Conservation (phyloP, 2,888 invertebrate genomes). For the Geophilus truncorum region DNA sequence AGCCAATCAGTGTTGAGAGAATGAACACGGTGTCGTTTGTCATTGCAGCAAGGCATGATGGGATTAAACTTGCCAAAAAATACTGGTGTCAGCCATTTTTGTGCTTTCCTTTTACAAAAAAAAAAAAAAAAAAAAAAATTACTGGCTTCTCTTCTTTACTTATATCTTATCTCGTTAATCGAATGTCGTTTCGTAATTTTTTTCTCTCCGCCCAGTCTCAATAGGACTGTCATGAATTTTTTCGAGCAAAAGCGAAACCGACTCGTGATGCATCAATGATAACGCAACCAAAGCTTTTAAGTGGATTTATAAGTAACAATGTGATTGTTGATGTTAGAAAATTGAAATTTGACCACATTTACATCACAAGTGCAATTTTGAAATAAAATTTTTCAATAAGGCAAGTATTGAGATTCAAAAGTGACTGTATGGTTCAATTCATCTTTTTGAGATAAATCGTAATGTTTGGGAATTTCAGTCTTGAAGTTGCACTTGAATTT, state of each 20-base stretch:
- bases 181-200: neutral
- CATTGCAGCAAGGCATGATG: neutral
- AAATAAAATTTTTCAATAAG: no score
- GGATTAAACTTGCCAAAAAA: constrained; percentile 10
- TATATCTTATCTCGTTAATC: constrained; percentile 8
- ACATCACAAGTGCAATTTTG: no score
- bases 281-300: neutral
- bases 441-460: no score
- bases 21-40: constrained; percentile 11
- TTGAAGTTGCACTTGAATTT: no score
- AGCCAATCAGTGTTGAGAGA: constrained; percentile 11
- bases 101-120: neutral
- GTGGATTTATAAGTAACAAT: no score
- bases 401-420: no score
- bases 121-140: no score
- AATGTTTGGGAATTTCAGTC: no score
- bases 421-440: no score
- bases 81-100: constrained; percentile 5
- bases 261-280: neutral
- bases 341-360: no score
- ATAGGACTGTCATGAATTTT: constrained; percentile 2
- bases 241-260: neutral
- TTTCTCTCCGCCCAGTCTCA: neutral
- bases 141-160: neutral
- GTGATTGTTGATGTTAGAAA: neutral